These are phyloP conservation scores for Lerista edwardsae DNA, from an alignment of 2,797 vertebrate genomes.

Conservation along the genomic window DNA sequence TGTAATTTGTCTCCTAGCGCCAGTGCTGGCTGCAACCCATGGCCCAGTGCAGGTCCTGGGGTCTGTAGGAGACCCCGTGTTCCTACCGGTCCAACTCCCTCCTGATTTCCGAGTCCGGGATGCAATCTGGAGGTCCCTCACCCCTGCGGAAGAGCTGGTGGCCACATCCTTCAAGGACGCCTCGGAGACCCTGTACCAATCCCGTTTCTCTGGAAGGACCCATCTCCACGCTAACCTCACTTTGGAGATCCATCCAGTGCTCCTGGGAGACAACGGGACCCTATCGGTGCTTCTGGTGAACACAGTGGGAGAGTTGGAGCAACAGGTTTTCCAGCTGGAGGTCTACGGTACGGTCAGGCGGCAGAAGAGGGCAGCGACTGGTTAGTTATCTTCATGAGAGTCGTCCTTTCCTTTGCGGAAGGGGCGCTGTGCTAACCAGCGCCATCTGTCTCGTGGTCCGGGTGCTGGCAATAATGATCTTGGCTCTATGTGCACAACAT, in stretches of 20 bases:
- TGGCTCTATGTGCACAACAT: background rate
- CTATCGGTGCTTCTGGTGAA: constrained; percentile 69
- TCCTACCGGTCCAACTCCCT: constrained; percentile 40
- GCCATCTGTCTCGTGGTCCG: too few relatives aligned
- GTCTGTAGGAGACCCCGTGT: constrained; percentile 26
- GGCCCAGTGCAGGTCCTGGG: constrained; percentile 46
- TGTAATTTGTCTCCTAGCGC: background rate
- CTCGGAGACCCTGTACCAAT: constrained; percentile 60
- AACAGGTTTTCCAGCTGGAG: constrained; percentile 53
- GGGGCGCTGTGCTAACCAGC: background rate
- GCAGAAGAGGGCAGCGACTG: background rate
- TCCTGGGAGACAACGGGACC: constrained; percentile 57
- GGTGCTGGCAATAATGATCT: too few relatives aligned
- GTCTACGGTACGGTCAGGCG: constrained; percentile 62
- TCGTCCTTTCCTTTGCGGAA: too few relatives aligned
- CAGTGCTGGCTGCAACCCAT: background rate
- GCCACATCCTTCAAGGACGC: constrained; percentile 61
- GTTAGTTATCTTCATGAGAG: background rate
- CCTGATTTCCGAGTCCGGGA: constrained; percentile 60
- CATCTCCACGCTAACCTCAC: constrained; percentile 66
- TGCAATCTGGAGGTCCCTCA: constrained; percentile 66
- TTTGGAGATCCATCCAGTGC: constrained; percentile 57
- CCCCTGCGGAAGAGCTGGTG: constrained; percentile 64
- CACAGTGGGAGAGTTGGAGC: constrained; percentile 34
- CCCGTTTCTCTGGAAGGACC: constrained; percentile 66